Conservation (phyloP, 2,888 invertebrate species). For the Cylindroiulus punctatus region DNA sequence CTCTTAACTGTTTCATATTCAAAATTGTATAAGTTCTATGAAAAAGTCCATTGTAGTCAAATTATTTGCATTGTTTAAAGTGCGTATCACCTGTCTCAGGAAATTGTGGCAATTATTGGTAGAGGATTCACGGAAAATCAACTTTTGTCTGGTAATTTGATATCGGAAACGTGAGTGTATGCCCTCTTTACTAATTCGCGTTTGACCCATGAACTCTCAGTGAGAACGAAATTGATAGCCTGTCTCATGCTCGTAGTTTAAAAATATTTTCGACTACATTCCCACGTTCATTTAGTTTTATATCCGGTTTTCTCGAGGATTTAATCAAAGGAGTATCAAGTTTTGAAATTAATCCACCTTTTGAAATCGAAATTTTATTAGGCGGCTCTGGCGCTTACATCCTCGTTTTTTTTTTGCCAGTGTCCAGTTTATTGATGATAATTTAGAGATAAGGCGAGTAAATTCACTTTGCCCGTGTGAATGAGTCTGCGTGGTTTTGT, state of each 20-base stretch:
- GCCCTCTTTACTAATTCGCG: background rate
- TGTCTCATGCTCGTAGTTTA: background rate
- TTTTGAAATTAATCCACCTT: slow-evolving; percentile 43
- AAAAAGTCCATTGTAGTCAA: too few relatives aligned
- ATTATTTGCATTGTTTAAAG: too few relatives aligned
- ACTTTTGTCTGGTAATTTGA: background rate
- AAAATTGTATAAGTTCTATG: too few relatives aligned
- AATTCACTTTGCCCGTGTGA: slow-evolving; percentile 35
- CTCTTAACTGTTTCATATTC: too few relatives aligned
- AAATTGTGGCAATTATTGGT: too few relatives aligned
- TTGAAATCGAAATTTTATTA: slow-evolving; percentile 40
- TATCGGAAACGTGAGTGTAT: background rate
- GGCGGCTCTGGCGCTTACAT: background rate
- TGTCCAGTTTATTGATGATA: slow-evolving; percentile 17
- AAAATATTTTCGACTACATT: slow-evolving; percentile 1
- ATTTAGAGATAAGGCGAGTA: slow-evolving; percentile 7
- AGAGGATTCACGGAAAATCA: background rate
- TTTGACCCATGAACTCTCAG: slow-evolving; percentile 30
- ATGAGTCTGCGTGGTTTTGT: slow-evolving; percentile 28
- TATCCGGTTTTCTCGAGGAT: slow-evolving; percentile 16
- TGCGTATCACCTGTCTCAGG: too few relatives aligned
- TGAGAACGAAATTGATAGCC: slow-evolving; percentile 35
- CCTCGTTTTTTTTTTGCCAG: background rate
- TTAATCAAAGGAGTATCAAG: background rate
- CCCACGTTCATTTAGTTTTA: slow-evolving; percentile 39